phyloP scores from a whole-genome alignment of 2,888 invertebrate species.

The Andrena dorsata region DNA sequence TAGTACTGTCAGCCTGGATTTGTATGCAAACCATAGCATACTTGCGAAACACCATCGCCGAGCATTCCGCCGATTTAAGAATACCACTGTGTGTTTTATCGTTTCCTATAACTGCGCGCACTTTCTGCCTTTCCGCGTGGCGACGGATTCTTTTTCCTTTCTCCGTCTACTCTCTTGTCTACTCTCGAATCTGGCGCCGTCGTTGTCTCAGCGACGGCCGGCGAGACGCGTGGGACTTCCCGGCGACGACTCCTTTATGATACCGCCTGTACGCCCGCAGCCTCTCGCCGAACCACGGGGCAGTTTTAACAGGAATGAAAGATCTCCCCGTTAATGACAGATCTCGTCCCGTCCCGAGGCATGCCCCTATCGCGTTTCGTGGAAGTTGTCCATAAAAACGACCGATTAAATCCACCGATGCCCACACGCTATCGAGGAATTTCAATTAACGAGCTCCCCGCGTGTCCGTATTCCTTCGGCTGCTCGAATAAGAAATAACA shows the following conservation, averaged over 20 bases:
- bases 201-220: conserved; percentile 42
- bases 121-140: not conserved
- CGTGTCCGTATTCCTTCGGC: not conserved
- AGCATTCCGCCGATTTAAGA: no score
- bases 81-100: not conserved
- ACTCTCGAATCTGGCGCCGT: conserved; percentile 67
- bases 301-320: conserved; percentile 54
- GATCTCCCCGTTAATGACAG: conserved; percentile 50
- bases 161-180: conserved; percentile 58
- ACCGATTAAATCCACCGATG: conserved; percentile 34
- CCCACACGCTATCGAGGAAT: conserved; percentile 31
- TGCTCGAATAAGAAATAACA: not conserved
- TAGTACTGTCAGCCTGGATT: no score
- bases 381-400: conserved; percentile 39
- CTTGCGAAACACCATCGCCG: no score
- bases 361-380: conserved; percentile 34
- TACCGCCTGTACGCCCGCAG: conserved; percentile 51
- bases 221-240: conserved; percentile 67
- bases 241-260: conserved; percentile 64
- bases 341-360: conserved; percentile 43
- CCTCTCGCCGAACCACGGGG: conserved; percentile 36
- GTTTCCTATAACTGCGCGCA: not conserved
- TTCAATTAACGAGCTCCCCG: conserved; percentile 31
- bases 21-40: no score
- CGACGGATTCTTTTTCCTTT: conserved; percentile 29